Evolutionary conservation across 2,113 vertebrate genomes (phyloP), one percentile per base, ranked within the genome.

Genomic region (Albula goreensis): DNA sequence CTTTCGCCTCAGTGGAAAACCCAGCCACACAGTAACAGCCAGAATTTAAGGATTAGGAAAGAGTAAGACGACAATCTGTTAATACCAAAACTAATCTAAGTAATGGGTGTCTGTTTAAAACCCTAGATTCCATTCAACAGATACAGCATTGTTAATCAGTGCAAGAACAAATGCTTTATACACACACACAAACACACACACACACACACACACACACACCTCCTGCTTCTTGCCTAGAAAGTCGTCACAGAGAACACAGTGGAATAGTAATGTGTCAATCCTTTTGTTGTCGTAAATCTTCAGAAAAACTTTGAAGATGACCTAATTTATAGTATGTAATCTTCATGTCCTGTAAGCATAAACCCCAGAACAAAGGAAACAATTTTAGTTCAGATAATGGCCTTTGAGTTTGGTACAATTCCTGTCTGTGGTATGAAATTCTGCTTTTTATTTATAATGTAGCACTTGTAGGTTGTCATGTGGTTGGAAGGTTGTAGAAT

Each of bases 61-160:
- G 60, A 5, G 15, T 22, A 19, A 74, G 70, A 74, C 25, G 70
- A n/a, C 7, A 74, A 74, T 25, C 22, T 31, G 70, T 22, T 74
- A 74, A n/a, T 74, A 74, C 70, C 70, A 74, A 31, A 31, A 74
- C 70, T 74, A 74, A 74, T 74, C 70, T 74, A 74, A 74, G 70
- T 74, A 31, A 31, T 74, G 70, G 70, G 19, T 19, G 10, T 8
- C 4, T 31, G 19, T 31, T 74, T 74, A 25, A 74, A 74, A 19
- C 70, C 70, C 70, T n/a, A 31, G 70, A n/a, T 10, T 31, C 70
- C n/a, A 11, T 31, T 74, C 70, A 74, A 31, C 70, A 74, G 70
- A 74, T 74, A 74, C 70, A 10, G 70, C 70, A 74, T 31, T 74
- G 70, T 74, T 74, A 5, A 10, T 74, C n/a, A 5, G 17, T 22